These are phyloP conservation scores for Drosophila lacteicornis DNA, from an alignment of 1,140 invertebrate species.

Conservation along the genomic window DNA sequence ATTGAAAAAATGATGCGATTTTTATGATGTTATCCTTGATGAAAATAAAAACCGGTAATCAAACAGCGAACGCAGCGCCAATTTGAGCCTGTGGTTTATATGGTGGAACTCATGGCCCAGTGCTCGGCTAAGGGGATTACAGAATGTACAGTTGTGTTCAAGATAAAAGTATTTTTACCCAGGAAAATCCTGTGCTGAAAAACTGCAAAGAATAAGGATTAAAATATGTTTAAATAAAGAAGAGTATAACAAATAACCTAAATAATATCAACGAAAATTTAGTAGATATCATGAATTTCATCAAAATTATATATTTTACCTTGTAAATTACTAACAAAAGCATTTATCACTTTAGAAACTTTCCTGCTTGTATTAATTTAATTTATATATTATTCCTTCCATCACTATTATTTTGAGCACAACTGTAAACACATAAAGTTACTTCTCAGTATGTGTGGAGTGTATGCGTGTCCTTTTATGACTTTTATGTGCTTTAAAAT, in stretches of 20 bases:
- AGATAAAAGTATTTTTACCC: background rate
- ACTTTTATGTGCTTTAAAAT: conserved; percentile 64
- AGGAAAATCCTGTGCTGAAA: no score
- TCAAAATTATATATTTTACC: no score
- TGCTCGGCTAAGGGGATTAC: conserved; percentile 36
- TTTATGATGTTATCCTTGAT: conserved; percentile 75
- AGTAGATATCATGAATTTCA: no score
- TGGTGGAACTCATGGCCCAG: conserved; percentile 36
- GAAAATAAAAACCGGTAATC: conserved; percentile 78
- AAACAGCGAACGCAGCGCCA: conserved; percentile 55
- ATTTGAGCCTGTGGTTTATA: conserved; percentile 74
- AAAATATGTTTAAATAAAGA: background rate
- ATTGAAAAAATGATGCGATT: conserved; percentile 79
- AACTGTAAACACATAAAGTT: conserved; percentile 8
- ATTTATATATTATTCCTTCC: background rate
- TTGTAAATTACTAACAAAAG: no score
- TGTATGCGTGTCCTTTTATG: conserved; percentile 60
- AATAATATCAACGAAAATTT: no score
- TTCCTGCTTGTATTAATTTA: no score
- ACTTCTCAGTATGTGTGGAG: background rate
- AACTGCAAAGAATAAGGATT: background rate
- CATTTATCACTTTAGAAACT: no score
- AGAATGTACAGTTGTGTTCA: conserved; percentile 25
- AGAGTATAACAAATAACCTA: no score
- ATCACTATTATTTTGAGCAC: background rate